Base-by-base conservation (phyloP, 2,888 invertebrate genomes). In the Pandemis heparana region DNA sequence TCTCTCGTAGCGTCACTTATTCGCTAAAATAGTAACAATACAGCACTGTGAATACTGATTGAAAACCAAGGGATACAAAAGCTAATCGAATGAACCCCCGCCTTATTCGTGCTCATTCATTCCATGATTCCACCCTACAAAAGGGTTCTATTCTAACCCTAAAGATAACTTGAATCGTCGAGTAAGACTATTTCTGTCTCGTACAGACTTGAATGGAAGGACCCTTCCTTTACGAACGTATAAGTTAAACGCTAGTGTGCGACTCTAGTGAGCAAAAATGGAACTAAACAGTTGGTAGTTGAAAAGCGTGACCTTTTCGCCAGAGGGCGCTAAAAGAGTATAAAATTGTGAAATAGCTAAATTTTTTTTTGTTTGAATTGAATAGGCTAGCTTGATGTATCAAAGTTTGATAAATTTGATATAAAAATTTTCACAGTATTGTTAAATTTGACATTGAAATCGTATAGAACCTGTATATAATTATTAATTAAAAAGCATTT, bases 51-150 rank as follows among this genome's bases (percentile, higher is more conserved):
- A 51, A 63, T 64, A 71, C 43, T 60, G 65, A 67, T 61, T 56
- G 56, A 10, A 32, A 23, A 56, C 18, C 23, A 56, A 18, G 18
- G 16, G 7, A 23, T 41, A n/a, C 61, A 61, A 72, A 53, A 53
- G 16, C 66, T 67, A 62, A 72, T 67, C 67, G 23, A 62, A 72
- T 72, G 53, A 61, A 23, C 48, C 51, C 65, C 10, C 53, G 43
- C 51, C 53, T 41, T 63, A 71, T 60, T 65, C 65, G 65, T 48
- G 46, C 71, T 66, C 67, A 67, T 66, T 72, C 72, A 67, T 41
- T 62, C 67, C 62, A 14, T 53, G 53, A 53, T 43, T 62, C 62
- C 61, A 46, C 72, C 62, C 72, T 43, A 18, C 56, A 71, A 71
- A 71, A 23, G 56, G 56, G 56, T 56, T 56, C 56, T 56, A 10